These are phyloP conservation scores for Ostrea edulis DNA, from an alignment of 1,140 invertebrate genomes.

Conservation along the genomic window DNA sequence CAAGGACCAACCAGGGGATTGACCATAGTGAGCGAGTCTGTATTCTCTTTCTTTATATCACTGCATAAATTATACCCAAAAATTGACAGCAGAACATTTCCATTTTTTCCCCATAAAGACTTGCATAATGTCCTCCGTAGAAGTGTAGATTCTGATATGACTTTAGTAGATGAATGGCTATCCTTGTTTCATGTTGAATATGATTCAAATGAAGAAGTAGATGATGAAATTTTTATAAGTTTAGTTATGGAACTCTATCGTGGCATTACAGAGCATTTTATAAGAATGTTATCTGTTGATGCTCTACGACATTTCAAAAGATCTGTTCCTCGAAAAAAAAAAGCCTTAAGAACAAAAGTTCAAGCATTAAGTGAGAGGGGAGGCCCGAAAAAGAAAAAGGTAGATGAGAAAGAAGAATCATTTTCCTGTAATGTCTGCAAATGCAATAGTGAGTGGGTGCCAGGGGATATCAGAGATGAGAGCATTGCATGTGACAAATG, in stretches of 20 bases:
- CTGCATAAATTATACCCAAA: conserved; percentile 10
- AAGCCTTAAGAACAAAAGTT: background rate
- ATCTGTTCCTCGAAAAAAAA: background rate
- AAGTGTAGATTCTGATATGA: background rate
- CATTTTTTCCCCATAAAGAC: background rate
- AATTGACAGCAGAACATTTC: background rate
- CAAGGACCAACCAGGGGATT: conserved; percentile 32
- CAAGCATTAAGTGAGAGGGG: background rate
- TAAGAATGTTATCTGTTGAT: background rate
- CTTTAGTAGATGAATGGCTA: background rate
- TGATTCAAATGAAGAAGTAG: background rate
- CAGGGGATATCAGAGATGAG: background rate
- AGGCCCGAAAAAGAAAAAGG: conserved; percentile 3
- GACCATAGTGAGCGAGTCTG: conserved; percentile 16
- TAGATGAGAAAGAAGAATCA: background rate
- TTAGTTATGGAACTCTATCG: background rate
- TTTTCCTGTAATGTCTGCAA: background rate
- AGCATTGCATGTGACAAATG: background rate
- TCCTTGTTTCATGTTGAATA: background rate
- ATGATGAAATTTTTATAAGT: background rate
- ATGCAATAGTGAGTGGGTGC: background rate
- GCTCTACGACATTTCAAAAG: background rate
- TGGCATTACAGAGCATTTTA: background rate
- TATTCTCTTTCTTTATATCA: conserved; percentile 32
- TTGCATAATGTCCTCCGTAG: background rate